Evolutionary conservation across 1,140 invertebrate species (phyloP).

Genomic region (Cecropterus lyciades): DNA sequence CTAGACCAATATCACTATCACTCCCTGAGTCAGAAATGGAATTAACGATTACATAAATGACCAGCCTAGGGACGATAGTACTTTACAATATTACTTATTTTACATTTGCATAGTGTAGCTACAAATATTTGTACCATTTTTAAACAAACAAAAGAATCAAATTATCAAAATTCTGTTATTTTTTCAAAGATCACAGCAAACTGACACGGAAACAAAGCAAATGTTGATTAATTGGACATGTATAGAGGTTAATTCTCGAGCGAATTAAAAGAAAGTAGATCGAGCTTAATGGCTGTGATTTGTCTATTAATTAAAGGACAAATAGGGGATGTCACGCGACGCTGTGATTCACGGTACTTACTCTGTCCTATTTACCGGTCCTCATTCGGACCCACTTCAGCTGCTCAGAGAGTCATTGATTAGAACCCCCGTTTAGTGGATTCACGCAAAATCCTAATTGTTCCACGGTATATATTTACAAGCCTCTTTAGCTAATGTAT

Average conservation of each 20-base stretch:
- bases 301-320: constrained; percentile 71
- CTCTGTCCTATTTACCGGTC: constrained; percentile 50
- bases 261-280: constrained; percentile 54
- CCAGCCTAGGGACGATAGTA: no score
- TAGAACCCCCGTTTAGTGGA: constrained; percentile 29
- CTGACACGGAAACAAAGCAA: constrained; percentile 1
- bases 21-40: no score
- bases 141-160: no score
- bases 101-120: no score
- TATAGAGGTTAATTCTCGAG: constrained; percentile 20
- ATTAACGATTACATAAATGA: no score
- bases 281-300: constrained; percentile 64
- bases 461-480: constrained; percentile 1
- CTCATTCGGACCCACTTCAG: constrained; percentile 44
- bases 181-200: not conserved
- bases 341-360: constrained; percentile 48
- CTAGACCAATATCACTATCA: no score
- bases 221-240: constrained; percentile 31
- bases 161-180: no score
- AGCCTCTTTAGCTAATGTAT: no score
- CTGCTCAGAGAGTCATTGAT: constrained; percentile 27
- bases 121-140: no score
- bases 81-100: no score
- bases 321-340: constrained; percentile 66
- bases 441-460: constrained; percentile 46